Conservation (phyloP, 2,797 vertebrate genomes). For the Onychomys arenicola region DNA sequence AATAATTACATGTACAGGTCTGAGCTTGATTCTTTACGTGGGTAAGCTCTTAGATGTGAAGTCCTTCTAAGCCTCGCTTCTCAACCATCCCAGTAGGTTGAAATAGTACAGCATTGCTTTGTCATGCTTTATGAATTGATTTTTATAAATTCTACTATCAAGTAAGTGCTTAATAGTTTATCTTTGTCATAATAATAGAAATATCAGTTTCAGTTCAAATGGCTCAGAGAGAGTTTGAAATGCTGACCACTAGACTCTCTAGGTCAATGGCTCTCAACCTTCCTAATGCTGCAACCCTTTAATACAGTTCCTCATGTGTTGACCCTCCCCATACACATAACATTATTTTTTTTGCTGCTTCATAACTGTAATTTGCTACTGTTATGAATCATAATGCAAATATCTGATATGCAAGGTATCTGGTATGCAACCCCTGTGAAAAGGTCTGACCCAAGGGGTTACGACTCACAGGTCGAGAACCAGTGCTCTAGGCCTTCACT, state of each 20-base stretch:
- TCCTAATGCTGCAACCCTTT: not conserved
- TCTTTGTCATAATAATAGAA: not conserved
- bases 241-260: not conserved
- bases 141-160: not conserved
- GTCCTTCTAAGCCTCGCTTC: not conserved
- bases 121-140: not conserved
- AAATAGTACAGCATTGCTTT: not conserved
- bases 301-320: not conserved
- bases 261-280: not conserved
- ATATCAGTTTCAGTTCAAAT: not conserved
- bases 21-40: conserved; percentile 14
- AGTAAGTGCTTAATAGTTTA: not conserved
- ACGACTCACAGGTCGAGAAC: not conserved
- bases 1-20: not conserved
- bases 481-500: not conserved
- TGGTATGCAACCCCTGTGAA: not conserved
- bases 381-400: not conserved
- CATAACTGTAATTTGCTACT: not conserved
- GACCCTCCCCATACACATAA: not conserved
- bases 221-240: not conserved
- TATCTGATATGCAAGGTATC: not conserved
- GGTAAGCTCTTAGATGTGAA: not conserved
- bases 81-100: not conserved
- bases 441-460: not conserved
- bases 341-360: not conserved